Base-by-base conservation (phyloP, 2,797 vertebrate genomes). In the Sylvia borin region DNA sequence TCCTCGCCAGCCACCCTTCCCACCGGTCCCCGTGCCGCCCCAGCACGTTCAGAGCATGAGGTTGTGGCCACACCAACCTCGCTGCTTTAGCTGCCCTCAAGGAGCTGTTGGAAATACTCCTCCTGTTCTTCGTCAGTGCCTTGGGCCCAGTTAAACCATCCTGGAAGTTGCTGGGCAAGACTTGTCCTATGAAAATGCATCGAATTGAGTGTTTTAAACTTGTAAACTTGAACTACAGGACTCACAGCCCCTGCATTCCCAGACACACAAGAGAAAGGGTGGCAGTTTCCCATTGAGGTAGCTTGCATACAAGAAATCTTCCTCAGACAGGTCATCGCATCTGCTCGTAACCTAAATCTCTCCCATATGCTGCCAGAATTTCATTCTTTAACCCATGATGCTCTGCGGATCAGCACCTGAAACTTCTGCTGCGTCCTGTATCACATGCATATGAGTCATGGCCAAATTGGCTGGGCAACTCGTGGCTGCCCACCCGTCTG, bases 381-480 rank as follows among this genome's bases (percentile, higher is more conserved):
- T 54, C 72, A 16, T 65, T 78, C 36, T 85, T 82, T 82, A 48
- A 73, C 53, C 25, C 3, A 3, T 27, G 26, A 17, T 40, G 29
- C 15, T 10, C 38, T 61, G 45, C 38, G 42, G 45, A 53, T 71
- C 38, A 60, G 40, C 53, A 50, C 21, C 34, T 8, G 6, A 61
- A 70, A 47, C 24, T 57, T 72, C 62, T 67, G 53, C 55, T 90
- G 60, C 2, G 0, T 27, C 10, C 34, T 82, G 54, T 38, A 57
- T 34, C 10, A 12, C 34, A 21, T 13, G 27, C 8, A 3, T 9
- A 9, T 0, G 2, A 47, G 57, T 15, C 4, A 4, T 2, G 1
- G 16, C 34, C 53, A 16, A 62, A 64, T 32, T 19, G 32, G 3
- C 42, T 57, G 76, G 47, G 17, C 68, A 58, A 6, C 55, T 78